Conservation (phyloP, 2,797 vertebrate species). For the Psittacula echo region DNA sequence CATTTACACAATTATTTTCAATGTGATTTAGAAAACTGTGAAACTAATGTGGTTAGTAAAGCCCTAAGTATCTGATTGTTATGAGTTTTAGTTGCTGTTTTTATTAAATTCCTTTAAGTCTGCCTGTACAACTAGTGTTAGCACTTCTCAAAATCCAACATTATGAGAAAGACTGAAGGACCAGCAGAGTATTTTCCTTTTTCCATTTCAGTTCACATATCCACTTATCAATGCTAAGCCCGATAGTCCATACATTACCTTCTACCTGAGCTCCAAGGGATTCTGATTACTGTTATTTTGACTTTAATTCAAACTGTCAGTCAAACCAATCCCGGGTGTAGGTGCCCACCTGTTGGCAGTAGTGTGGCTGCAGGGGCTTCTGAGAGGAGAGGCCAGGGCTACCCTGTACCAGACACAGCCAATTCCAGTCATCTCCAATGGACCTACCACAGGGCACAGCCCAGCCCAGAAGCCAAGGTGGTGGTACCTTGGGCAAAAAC, state of each 20-base stretch:
- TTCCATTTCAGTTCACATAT: not conserved
- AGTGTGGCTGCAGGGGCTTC: too few relatives aligned
- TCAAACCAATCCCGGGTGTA: not conserved
- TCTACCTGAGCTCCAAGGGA: not conserved
- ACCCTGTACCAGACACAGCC: rapidly evolving
- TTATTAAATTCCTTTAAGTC: not conserved
- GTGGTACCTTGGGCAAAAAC: rapidly evolving
- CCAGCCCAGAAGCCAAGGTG: rapidly evolving
- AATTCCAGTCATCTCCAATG: rapidly evolving
- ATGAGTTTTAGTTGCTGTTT: not conserved
- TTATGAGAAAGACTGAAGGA: rapidly evolving
- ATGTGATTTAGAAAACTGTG: not conserved
- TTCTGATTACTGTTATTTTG: not conserved
- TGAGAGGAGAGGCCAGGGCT: rapidly evolving
- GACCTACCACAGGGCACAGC: rapidly evolving
- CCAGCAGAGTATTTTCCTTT: not conserved
- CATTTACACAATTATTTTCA: not conserved
- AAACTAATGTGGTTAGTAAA: not conserved
- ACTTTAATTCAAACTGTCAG: not conserved
- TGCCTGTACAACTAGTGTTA: not conserved
- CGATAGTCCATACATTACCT: rapidly evolving
- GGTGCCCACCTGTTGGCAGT: rapidly evolving
- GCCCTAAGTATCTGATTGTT: not conserved
- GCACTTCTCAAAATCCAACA: not conserved
- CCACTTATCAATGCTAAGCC: not conserved